Percentiles rank a stretch among this genome's conserved stretches.
Conservation (phyloP, 2,113 vertebrate genomes). For the Empidonax traillii region DNA sequence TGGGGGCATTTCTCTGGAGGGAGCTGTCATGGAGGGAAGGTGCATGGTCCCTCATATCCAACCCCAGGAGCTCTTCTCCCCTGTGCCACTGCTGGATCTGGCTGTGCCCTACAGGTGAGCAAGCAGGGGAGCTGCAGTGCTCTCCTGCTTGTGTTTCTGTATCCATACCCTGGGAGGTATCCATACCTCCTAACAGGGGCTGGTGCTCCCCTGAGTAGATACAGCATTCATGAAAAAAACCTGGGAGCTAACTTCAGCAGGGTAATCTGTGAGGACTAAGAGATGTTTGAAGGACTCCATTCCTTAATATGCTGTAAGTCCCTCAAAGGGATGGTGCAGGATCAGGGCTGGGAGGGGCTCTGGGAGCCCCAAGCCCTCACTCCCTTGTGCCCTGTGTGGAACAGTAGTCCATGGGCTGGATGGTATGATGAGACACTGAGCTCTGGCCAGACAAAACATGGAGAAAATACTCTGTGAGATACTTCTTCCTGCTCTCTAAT, state of each 20-base stretch:
- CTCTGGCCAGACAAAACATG: background rate
- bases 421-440: background rate
- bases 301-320: background rate
- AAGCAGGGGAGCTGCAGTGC: background rate
- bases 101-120: background rate
- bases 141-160: background rate
- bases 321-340: background rate
- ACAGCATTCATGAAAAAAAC: background rate
- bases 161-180: background rate
- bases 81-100: background rate
- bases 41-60: accelerated
- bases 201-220: background rate
- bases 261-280: background rate
- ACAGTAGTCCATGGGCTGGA: background rate
- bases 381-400: background rate
- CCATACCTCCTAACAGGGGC: background rate
- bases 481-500: background rate
- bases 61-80: background rate
- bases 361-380: background rate
- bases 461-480: background rate
- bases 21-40: background rate
- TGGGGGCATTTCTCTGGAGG: background rate
- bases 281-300: background rate
- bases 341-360: background rate
- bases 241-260: background rate